These are phyloP conservation scores for Ditula angustiorana DNA, from an alignment of 2,888 invertebrate genomes.

Conservation along the genomic window DNA sequence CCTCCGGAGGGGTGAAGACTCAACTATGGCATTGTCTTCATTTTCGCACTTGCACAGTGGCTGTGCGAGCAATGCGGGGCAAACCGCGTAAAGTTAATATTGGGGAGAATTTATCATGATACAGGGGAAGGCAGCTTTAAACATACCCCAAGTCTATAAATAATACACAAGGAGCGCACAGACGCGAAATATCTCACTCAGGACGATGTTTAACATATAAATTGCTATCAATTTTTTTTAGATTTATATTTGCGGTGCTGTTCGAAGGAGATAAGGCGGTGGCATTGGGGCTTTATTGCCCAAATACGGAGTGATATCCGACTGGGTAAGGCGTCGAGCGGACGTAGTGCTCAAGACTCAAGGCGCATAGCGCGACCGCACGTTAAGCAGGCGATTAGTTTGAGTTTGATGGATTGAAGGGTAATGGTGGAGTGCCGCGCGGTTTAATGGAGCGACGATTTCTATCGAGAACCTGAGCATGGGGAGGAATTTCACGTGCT, in stretches of 20 bases:
- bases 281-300: slow-evolving; percentile 64
- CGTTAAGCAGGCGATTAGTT: slow-evolving; percentile 36
- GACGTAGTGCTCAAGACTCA: neutral
- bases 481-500: neutral
- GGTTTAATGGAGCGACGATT: slow-evolving; percentile 31
- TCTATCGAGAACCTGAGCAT: slow-evolving; percentile 12
- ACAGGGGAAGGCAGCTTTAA: slow-evolving; percentile 42
- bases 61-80: slow-evolving; percentile 6
- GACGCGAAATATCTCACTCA: slow-evolving; percentile 73
- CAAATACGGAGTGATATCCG: slow-evolving; percentile 62
- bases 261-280: slow-evolving; percentile 65
- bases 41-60: slow-evolving; percentile 14
- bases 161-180: slow-evolving; percentile 56
- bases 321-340: neutral
- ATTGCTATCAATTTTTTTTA: slow-evolving; percentile 79
- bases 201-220: slow-evolving; percentile 80
- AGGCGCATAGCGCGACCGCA: slow-evolving; percentile 20
- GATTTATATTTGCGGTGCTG: slow-evolving; percentile 76
- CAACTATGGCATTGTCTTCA: slow-evolving; percentile 21
- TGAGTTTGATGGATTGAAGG: slow-evolving; percentile 36
- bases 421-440: slow-evolving; percentile 31
- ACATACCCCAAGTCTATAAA: slow-evolving; percentile 47
- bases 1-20: slow-evolving; percentile 9
- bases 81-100: slow-evolving; percentile 44
- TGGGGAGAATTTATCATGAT: slow-evolving; percentile 46